Evolutionary conservation across 2,113 vertebrate genomes (phyloP).

Genomic region (Aegotheles bennettii): DNA sequence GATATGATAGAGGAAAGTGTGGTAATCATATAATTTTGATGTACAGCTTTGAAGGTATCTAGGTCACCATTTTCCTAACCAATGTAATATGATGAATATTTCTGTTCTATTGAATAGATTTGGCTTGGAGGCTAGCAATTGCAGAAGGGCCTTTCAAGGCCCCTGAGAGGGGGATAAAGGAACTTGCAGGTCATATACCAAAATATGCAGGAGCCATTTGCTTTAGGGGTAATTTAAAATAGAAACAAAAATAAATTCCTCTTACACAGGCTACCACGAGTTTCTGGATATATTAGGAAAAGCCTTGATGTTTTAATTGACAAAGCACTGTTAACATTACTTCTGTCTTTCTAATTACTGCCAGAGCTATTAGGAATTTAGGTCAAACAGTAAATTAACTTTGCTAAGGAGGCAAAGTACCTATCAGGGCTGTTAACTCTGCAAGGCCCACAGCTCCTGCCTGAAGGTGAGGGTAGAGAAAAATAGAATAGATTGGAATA

Average conservation of each 20-base stretch:
- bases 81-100: not conserved
- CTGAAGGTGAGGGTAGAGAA: not conserved
- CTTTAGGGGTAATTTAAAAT: not conserved
- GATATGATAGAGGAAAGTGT: not conserved
- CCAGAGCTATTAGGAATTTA: not conserved
- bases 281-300: not conserved
- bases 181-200: not conserved
- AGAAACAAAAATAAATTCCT: not conserved
- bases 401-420: not conserved
- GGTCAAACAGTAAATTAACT: not conserved
- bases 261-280: not conserved
- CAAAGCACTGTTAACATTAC: not conserved
- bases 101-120: not conserved
- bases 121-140: not conserved
- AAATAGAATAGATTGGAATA: not conserved
- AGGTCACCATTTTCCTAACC: not conserved
- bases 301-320: not conserved
- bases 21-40: not conserved
- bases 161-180: not conserved
- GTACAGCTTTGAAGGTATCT: not conserved
- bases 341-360: not conserved
- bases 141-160: not conserved
- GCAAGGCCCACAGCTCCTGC: not conserved
- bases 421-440: not conserved
- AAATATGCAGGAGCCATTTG: not conserved